These are phyloP conservation scores for Clarias fuscus DNA, from an alignment of 2,797 vertebrate genomes.

Conservation along the genomic window DNA sequence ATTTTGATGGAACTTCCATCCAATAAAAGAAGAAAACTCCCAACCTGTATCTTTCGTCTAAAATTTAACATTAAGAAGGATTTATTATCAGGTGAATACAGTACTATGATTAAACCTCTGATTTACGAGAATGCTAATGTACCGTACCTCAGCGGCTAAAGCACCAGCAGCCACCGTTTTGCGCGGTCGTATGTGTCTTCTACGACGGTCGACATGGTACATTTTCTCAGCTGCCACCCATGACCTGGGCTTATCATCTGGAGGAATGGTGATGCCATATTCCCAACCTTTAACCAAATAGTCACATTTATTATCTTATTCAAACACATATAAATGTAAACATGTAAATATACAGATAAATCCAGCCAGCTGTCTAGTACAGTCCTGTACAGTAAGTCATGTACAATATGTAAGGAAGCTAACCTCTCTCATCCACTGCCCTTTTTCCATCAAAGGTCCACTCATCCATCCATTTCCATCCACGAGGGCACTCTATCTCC, in stretches of 20 bases:
- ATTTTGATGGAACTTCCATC: constrained; percentile 95
- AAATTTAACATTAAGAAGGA: background rate
- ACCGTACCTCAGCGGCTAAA: constrained; percentile 71
- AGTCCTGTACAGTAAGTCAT: background rate
- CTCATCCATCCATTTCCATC: constrained; percentile 89
- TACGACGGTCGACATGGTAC: constrained; percentile 90
- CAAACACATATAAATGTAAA: background rate
- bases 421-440: constrained; percentile 94
- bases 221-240: constrained; percentile 96
- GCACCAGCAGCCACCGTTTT: constrained; percentile 75
- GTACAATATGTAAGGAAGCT: background rate
- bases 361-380: background rate
- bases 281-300: constrained; percentile 85
- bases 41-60: constrained; percentile 78
- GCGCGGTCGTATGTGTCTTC: constrained; percentile 83
- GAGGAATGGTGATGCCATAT: constrained; percentile 93
- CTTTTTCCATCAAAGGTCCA: constrained; percentile 91
- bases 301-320: background rate
- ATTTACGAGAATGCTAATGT: background rate
- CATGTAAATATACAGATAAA: background rate
- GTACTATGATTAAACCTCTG: background rate
- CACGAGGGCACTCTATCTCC: constrained; percentile 85
- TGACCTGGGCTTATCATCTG: constrained; percentile 88
- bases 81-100: background rate
- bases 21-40: constrained; percentile 97